Base-by-base conservation (phyloP, 2,888 invertebrate genomes). In the Julus scanicus region DNA sequence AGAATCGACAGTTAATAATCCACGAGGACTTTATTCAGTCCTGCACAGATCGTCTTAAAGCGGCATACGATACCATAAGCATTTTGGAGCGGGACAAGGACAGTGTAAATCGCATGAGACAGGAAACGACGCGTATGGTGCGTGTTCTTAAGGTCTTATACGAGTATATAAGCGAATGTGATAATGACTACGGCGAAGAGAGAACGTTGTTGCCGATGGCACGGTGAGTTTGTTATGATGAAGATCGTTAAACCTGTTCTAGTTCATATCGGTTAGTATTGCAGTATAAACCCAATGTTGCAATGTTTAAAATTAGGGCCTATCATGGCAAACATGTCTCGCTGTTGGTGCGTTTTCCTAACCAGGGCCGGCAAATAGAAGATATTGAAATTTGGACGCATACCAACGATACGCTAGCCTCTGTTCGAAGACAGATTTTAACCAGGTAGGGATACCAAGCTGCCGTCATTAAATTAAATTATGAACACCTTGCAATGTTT, bases 141-240 rank as follows among this genome's bases (percentile, higher is more conserved):
- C 95, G 98, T 90, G 96, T 99, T 88, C 95, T 99, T 92, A 96
- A 97, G 93, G 98, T 98, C 91, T 94, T 99, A 91, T 96, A 97
- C 92, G 98, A 98, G 93, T 99, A 99, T 92, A 95, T 99, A 89
- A 96, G 96, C 91, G 98, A 98, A 93, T 98, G 98, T 93, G 98
- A 98, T 94, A 95, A 95, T 88, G 92, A 92, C 57, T 93, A 92
- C 90, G 92, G 95, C 86, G 96, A 96, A 71, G 98, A 99, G 92
- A 94, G 99, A 90, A 95, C 96, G 91, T 95, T 97, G 91, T 93
- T 98, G 91, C 98, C 98, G 40, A 94, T 98, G 89, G 96, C 96
- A 91, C 94, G 95, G 95, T 95, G 39, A 39, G 83, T 83, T 39
- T n/a, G 17, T 83, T n/a, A 37, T 11, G 20, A 13, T n/a, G 11